phyloP scores from a whole-genome alignment of 2,113 vertebrate species.

The Lontra canadensis region DNA sequence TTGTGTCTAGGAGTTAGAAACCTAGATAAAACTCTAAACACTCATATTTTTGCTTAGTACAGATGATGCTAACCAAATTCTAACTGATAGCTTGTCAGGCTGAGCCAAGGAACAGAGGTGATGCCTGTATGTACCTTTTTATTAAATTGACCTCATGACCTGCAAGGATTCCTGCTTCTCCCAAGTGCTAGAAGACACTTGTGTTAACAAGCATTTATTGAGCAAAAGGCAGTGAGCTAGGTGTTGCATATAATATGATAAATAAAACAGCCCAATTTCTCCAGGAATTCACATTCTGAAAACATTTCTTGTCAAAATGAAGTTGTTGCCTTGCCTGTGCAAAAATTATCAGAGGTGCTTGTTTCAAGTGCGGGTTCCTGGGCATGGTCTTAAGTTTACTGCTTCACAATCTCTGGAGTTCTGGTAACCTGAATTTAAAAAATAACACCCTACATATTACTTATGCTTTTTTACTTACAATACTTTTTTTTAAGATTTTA shows the following conservation, averaged over 20 bases:
- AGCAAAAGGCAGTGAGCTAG: neutral
- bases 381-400: neutral
- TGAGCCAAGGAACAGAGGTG: neutral
- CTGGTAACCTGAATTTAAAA: neutral
- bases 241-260: neutral
- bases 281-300: neutral
- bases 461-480: neutral
- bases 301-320: neutral
- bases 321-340: neutral
- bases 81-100: neutral
- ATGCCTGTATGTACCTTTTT: neutral
- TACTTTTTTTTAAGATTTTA: neutral
- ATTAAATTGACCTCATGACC: conserved; percentile 14
- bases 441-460: neutral
- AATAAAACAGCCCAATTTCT: neutral
- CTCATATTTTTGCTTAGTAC: neutral
- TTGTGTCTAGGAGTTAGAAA: neutral
- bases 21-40: neutral
- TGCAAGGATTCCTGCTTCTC: neutral
- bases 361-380: neutral
- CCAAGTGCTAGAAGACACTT: neutral
- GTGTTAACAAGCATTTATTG: conserved; percentile 42
- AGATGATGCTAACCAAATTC: neutral
- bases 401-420: neutral
- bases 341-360: neutral